Conservation (phyloP, 1,140 invertebrate species). For the Lanistes nyassanus region DNA sequence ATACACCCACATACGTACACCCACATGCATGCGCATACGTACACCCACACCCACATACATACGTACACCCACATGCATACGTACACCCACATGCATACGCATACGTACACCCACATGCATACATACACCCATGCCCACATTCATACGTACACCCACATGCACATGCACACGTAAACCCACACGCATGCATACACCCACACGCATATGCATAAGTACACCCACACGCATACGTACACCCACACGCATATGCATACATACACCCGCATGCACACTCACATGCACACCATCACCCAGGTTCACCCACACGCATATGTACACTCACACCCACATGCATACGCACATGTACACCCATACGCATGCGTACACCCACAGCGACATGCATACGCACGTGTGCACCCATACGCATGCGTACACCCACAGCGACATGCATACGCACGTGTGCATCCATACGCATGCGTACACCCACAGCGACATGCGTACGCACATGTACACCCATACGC, state of each 20-base stretch:
- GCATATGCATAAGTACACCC: background rate
- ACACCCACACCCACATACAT: conserved; percentile 2
- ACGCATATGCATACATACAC: background rate
- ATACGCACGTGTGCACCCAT: too few species aligned
- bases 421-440: too few species aligned
- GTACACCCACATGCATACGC: background rate
- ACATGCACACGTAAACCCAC: background rate
- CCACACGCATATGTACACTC: too few species aligned
- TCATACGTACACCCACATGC: background rate
- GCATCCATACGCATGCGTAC: too few species aligned
- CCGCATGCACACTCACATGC: background rate
- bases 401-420: too few species aligned
- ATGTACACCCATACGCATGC: too few species aligned
- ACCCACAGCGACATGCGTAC: too few species aligned
- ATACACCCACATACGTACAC: background rate
- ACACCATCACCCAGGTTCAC: too few species aligned
- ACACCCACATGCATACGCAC: too few species aligned
- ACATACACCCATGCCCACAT: conserved; percentile 3
- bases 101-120: background rate
- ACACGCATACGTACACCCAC: background rate
- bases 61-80: background rate
- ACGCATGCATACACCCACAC: background rate
- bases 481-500: too few species aligned
- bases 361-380: too few species aligned
- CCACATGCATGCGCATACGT: conserved; percentile 1